Evolutionary conservation across 1,140 invertebrate species (phyloP).

Genomic region (Lineus longissimus): DNA sequence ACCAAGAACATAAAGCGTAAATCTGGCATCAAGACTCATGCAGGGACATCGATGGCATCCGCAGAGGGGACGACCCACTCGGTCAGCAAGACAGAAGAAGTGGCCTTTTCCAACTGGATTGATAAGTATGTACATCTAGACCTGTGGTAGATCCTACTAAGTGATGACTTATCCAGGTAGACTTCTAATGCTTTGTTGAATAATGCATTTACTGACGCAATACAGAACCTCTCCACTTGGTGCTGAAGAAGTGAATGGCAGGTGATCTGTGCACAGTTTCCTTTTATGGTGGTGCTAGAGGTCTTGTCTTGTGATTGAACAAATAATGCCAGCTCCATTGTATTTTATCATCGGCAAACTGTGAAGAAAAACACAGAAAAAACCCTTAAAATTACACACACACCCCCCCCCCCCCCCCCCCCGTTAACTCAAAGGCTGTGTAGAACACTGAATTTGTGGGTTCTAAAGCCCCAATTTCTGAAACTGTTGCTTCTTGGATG

Average conservation of each 20-base stretch:
- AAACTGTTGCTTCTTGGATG: too few relatives aligned
- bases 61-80: slow-evolving; percentile 77
- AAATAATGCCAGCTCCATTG: too few relatives aligned
- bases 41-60: slow-evolving; percentile 91
- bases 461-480: too few relatives aligned
- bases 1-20: slow-evolving; percentile 89
- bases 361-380: too few relatives aligned
- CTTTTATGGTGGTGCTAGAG: neutral
- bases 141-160: neutral
- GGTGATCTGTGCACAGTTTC: neutral
- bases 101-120: slow-evolving; percentile 99
- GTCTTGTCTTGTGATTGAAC: neutral
- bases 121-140: slow-evolving; percentile 65
- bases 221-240: neutral
- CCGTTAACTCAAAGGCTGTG: too few relatives aligned
- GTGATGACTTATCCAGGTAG: neutral
- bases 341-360: too few relatives aligned
- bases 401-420: too few relatives aligned
- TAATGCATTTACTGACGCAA: neutral
- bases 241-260: too few relatives aligned
- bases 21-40: slow-evolving; percentile 86
- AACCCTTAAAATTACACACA: too few relatives aligned
- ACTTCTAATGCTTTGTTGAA: neutral
- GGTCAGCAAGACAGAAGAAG: slow-evolving; percentile 82
- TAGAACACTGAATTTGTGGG: too few relatives aligned